phyloP scores from a whole-genome alignment of 2,888 invertebrate genomes.

The Pristionchus entomophagus region DNA sequence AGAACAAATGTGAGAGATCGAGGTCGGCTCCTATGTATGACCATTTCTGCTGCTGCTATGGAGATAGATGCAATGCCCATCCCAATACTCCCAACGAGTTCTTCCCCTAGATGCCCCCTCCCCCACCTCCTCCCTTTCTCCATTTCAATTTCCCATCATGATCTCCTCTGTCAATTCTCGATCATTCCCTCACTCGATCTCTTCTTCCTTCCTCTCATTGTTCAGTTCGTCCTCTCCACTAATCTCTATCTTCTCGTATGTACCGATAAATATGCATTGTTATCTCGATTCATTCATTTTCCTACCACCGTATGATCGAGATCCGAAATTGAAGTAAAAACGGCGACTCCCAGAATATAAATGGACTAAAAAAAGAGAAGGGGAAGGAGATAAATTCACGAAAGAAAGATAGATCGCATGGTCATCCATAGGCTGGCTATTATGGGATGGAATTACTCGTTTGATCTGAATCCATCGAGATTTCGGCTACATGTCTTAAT shows the following conservation, averaged over 20 bases:
- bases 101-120: not conserved
- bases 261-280: not conserved
- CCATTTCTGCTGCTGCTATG: slow-evolving; percentile 44
- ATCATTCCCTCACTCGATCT: not conserved
- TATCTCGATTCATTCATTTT: not conserved
- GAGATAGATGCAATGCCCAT: slow-evolving; percentile 42
- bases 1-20: not conserved
- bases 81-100: no score
- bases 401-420: no score
- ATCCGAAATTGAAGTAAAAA: not conserved
- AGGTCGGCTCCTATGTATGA: no score
- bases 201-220: not conserved
- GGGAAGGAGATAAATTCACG: no score
- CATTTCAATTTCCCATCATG: no score
- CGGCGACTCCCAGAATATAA: no score
- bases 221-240: not conserved
- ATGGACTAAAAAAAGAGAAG: no score
- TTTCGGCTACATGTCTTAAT: no score
- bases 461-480: no score
- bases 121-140: not conserved
- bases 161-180: not conserved
- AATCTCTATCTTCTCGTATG: not conserved
- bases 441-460: no score
- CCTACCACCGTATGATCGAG: not conserved
- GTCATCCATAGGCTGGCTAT: no score